A percentile compares a stretch with the other conserved stretches of the same genome.
These are phyloP conservation scores for Halocaridina rubra DNA, from an alignment of 2,888 invertebrate genomes.

Conservation along the genomic window DNA sequence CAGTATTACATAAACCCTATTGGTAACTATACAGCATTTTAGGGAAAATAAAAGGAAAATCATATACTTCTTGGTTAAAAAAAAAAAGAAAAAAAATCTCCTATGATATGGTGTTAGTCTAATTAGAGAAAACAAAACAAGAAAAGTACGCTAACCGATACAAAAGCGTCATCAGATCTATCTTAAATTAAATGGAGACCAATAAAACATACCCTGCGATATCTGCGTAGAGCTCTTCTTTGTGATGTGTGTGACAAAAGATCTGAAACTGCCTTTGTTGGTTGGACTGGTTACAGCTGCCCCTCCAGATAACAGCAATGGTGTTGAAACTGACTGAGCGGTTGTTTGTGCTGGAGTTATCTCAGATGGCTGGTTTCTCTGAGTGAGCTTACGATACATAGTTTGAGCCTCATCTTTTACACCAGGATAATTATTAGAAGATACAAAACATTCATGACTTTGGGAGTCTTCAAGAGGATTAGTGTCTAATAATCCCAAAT, in stretches of 20 bases:
- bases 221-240: slow-evolving; percentile 54
- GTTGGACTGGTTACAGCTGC: slow-evolving; percentile 49
- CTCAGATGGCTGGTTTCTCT: slow-evolving; percentile 1
- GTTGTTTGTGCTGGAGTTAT: slow-evolving; percentile 2
- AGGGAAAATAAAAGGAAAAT: too few relatives aligned
- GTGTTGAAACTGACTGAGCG: not conserved
- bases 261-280: slow-evolving; percentile 51
- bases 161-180: too few relatives aligned
- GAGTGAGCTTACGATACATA: not conserved
- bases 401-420: not conserved
- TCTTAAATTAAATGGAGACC: slow-evolving; percentile 9
- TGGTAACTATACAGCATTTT: too few relatives aligned
- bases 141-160: too few relatives aligned
- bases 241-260: slow-evolving; percentile 53
- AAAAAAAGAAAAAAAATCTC: too few relatives aligned
- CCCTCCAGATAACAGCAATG: not conserved
- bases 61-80: too few relatives aligned
- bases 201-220: slow-evolving; percentile 49
- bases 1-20: too few relatives aligned
- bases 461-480: not conserved
- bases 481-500: not conserved
- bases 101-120: too few relatives aligned
- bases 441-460: not conserved
- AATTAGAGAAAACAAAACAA: too few relatives aligned
- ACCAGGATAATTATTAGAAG: not conserved